These are phyloP conservation scores for Platichthys flesus DNA, from an alignment of 2,113 vertebrate species.

Conservation along the genomic window DNA sequence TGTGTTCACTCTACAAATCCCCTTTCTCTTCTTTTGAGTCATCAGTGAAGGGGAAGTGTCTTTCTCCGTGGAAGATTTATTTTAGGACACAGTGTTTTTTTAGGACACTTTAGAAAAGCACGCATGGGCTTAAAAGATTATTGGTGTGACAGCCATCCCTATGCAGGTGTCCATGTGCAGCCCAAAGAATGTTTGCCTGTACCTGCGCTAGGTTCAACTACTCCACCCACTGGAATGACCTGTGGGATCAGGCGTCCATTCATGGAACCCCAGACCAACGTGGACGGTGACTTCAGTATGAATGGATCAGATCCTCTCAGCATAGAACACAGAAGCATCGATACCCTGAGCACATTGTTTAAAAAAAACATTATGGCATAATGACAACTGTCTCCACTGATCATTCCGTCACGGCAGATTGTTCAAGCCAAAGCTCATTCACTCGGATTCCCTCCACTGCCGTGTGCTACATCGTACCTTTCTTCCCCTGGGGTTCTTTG, in stretches of 20 bases:
- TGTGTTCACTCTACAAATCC: background rate
- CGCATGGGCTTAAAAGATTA: too few relatives aligned
- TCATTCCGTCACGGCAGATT: background rate
- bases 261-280: too few relatives aligned
- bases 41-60: background rate
- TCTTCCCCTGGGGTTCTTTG: slow-evolving; percentile 85
- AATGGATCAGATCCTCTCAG: too few relatives aligned
- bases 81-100: background rate
- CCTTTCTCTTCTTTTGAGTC: background rate
- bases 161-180: too few relatives aligned
- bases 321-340: background rate
- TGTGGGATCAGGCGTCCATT: too few relatives aligned
- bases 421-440: slow-evolving; percentile 1
- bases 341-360: background rate
- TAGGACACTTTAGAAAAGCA: too few relatives aligned
- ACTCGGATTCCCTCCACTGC: background rate
- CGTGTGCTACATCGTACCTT: slow-evolving; percentile 77
- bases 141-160: too few relatives aligned
- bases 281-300: too few relatives aligned
- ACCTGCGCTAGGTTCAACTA: too few relatives aligned
- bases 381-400: background rate
- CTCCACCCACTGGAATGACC: too few relatives aligned
- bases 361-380: background rate
- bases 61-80: background rate
- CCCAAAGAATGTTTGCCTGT: too few relatives aligned